These are phyloP conservation scores for Lasioglossum albipes DNA, from an alignment of 1,140 invertebrate genomes.

Conservation along the genomic window DNA sequence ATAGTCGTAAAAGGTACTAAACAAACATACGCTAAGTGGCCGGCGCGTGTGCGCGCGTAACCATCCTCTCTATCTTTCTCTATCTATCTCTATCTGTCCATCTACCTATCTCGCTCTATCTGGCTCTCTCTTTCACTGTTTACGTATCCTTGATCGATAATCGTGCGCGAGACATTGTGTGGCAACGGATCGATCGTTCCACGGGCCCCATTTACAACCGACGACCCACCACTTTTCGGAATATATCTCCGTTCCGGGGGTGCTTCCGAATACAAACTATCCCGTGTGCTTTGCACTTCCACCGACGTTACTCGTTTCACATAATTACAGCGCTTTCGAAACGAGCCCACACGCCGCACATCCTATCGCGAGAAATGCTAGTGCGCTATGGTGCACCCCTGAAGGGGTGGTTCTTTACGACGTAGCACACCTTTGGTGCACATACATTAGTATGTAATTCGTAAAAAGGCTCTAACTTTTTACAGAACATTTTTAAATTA, in stretches of 20 bases:
- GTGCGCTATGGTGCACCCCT: background rate
- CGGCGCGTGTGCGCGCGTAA: background rate
- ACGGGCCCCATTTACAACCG: background rate
- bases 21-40: slow-evolving; percentile 65
- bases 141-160: slow-evolving; percentile 61
- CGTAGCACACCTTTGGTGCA: too few relatives aligned
- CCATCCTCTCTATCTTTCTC: background rate
- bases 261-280: background rate
- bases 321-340: background rate
- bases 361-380: background rate
- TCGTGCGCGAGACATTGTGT: slow-evolving; percentile 7
- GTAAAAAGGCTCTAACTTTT: too few relatives aligned
- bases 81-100: too few relatives aligned
- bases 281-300: background rate
- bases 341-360: background rate
- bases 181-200: background rate
- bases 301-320: background rate
- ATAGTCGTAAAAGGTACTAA: slow-evolving; percentile 64
- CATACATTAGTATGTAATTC: too few relatives aligned
- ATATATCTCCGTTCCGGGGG: background rate
- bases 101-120: too few relatives aligned
- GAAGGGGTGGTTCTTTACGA: too few relatives aligned
- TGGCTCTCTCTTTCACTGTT: slow-evolving; percentile 7
- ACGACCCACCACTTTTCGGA: background rate
- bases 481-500: too few relatives aligned